Base-by-base conservation (phyloP, 1,140 invertebrate species). In the Bombus confusus region DNA sequence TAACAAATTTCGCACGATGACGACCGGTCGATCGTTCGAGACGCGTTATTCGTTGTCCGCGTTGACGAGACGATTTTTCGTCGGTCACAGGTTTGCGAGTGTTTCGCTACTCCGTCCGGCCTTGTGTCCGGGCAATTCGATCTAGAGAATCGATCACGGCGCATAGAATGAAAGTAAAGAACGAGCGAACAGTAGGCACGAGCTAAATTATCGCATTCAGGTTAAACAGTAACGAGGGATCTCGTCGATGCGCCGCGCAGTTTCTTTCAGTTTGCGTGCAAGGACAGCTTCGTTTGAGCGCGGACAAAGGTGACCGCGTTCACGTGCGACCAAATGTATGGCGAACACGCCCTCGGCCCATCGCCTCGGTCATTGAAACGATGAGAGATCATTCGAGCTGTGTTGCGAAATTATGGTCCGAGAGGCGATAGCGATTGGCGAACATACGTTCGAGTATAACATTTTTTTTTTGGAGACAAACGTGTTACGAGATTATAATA, bases 141-240 rank as follows among this genome's bases (percentile, higher is more conserved):
- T 85, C 78, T 83, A 41, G 47, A 68, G 62, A 87, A 79, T 88
- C 79, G 73, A 71, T 28, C 8, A 1, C 31, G 18, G 37, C 22
- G 18, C 34, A 62, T 31, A 37, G 43, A 12, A 76, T 12, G 34
- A 76, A 81, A 47, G n/a, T 10, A 41, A 3, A 59, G 59, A 83
- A 77, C n/a, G 34, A 5, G 28, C 0, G 47, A 41, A 37, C 73
- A 83, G 82, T 88, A 85, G 81, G 31, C 41, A 66, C 85, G 71
- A 71, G 87, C 59, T 79, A 71, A 90, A 88, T 90, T 76, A 90
- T 90, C 80, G 88, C 83, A 57, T 31, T 83, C 88, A 71, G 66
- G 79, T 73, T 86, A 88, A 90, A 90, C 83, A 71, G 76, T 87
- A 72, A 86, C 69, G 83, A 81, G 78, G 37, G 34, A 66, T 73